Base-by-base conservation (phyloP, 2,113 vertebrate species). In the Gavia stellata region DNA sequence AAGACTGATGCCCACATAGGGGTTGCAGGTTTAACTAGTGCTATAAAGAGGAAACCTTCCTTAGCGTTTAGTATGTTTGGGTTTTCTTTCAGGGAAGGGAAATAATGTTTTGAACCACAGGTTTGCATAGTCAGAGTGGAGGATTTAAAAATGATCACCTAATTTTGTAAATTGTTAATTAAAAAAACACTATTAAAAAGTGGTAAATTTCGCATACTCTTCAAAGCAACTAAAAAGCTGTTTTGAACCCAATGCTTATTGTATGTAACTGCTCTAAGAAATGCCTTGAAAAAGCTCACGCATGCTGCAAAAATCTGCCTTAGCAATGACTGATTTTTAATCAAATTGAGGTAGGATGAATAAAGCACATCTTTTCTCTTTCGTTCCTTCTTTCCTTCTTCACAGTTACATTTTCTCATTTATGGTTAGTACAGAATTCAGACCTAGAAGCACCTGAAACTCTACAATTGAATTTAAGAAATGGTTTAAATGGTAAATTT, bases 231-330 rank as follows among this genome's bases (percentile, higher is more conserved):
- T 53, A 21, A 49, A 63, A 65, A 90, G 31, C 19, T 74, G 16
- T 7, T 81, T 86, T 73, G 34, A 79, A n/a, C 19, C 13, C 36
- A 9, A 0, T 14, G 24, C 36, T 65, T 65, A 6, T 10, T 59
- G 14, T 19, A 40, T 3, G 8, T 34, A 58, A 97, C 42, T 97
- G 95, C 96, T 98, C 96, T 9, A 81, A 96, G 18, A 88, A 38
- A 31, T 97, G 95, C 95, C 93, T 97, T 3, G 91, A 96, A 50
- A 97, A 97, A 74, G 73, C 96, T 56, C 38, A 75, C 95, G 38
- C 24, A 81, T 15, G 86, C 98, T 74, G 96, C 97, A 71, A 92
- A 92, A 28, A 72, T 53, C 55, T 97, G 94, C 89, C 90, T 98
- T 74, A 77, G 29, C 36, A 86, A 94, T 3, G 67, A 84, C 42